Evolutionary conservation across 2,797 vertebrate genomes (phyloP).

Genomic region (Sebastes hubbsi): DNA sequence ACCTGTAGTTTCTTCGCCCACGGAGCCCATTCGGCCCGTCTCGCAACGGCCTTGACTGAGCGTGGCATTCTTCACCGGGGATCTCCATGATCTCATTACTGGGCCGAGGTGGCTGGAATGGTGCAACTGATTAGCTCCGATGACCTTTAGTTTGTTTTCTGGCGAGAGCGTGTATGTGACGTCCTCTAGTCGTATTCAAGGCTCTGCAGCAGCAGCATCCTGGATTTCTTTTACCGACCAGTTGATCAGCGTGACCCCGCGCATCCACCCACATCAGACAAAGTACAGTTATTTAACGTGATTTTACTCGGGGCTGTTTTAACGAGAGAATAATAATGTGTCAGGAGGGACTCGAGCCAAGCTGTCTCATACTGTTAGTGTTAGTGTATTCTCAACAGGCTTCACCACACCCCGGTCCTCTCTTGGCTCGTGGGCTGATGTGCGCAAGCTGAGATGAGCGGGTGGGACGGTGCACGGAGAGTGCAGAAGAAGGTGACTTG

Average conservation of each 20-base stretch:
- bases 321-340: slow-evolving; percentile 36
- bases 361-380: slow-evolving; percentile 40
- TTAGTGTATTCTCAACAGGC: slow-evolving; percentile 45
- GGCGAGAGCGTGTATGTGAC: background rate
- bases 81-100: slow-evolving; percentile 47
- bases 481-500: slow-evolving; percentile 45
- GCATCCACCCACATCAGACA: slow-evolving; percentile 5
- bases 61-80: slow-evolving; percentile 29
- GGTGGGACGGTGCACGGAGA: slow-evolving; percentile 45
- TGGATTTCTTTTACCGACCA: background rate
- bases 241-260: background rate
- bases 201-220: background rate
- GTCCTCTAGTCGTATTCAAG: background rate
- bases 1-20: background rate
- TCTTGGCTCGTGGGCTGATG: slow-evolving; percentile 30
- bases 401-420: slow-evolving; percentile 37
- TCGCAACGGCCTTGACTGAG: slow-evolving; percentile 13
- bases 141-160: slow-evolving; percentile 36
- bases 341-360: slow-evolving; percentile 32
- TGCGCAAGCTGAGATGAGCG: slow-evolving; percentile 31
- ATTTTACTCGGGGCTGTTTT: slow-evolving; percentile 27
- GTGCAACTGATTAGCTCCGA: slow-evolving; percentile 28
- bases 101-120: slow-evolving; percentile 17
- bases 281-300: slow-evolving; percentile 27
- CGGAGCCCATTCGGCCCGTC: background rate